Conservation (phyloP, 2,797 vertebrate species). For the Eleutherodactylus coqui region DNA sequence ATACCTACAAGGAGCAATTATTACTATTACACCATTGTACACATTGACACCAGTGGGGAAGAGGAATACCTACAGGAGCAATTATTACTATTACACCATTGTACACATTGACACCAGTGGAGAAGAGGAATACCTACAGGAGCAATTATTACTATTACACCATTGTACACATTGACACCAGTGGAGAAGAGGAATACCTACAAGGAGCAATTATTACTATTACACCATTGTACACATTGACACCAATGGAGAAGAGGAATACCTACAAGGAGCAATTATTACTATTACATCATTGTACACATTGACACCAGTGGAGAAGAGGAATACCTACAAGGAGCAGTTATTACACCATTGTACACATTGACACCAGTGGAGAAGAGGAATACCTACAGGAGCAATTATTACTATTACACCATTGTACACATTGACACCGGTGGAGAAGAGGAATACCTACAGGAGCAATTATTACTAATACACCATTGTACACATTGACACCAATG, state of each 20-base stretch:
- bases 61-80: background rate
- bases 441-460: background rate
- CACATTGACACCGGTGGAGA: conserved; percentile 15
- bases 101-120: conserved; percentile 24
- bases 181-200: background rate
- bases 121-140: background rate
- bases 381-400: background rate
- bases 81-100: too few species aligned
- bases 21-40: too few species aligned
- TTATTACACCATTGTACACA: too few species aligned
- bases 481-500: conserved; percentile 25
- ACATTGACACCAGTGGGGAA: conserved; percentile 16
- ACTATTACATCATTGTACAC: too few species aligned
- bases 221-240: too few species aligned
- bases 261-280: background rate
- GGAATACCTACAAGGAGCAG: background rate
- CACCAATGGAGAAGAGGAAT: conserved; percentile 15
- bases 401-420: too few species aligned
- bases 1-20: background rate
- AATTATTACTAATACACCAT: too few species aligned
- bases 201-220: too few species aligned
- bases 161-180: conserved; percentile 28
- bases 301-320: conserved; percentile 18
- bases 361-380: conserved; percentile 13
- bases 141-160: too few species aligned